Evolutionary conservation across 2,888 invertebrate species (phyloP).

Genomic region (Drosophila pseudotakahashii): DNA sequence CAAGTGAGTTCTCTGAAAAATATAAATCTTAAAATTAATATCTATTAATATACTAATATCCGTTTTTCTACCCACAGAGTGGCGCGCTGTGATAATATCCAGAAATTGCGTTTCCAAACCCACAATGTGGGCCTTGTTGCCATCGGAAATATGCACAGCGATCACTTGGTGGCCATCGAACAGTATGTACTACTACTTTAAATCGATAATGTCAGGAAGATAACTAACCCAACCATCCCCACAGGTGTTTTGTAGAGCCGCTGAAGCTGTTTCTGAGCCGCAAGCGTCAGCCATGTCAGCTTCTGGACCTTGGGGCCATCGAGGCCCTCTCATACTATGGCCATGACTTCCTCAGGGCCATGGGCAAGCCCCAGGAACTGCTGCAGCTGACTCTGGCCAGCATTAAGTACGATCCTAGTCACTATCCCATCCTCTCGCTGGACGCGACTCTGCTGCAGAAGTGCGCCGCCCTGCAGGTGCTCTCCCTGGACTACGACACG

Average conservation of each 20-base stretch:
- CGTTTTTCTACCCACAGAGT: conserved; percentile 64
- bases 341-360: conserved; percentile 82
- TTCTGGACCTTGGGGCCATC: conserved; percentile 83
- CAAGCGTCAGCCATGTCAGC: conserved; percentile 78
- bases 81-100: conserved; percentile 82
- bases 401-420: conserved; percentile 89
- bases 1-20: conserved; percentile 71
- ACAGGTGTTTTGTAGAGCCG: conserved; percentile 83
- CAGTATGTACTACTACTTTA: conserved; percentile 68
- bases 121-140: conserved; percentile 81
- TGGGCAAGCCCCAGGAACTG: conserved; percentile 85
- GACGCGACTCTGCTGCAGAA: conserved; percentile 86
- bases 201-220: too few species aligned
- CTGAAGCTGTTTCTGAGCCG: conserved; percentile 82
- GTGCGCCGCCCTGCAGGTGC: conserved; percentile 86
- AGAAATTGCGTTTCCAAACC: conserved; percentile 82
- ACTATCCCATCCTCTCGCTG: conserved; percentile 86
- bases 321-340: conserved; percentile 83
- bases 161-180: conserved; percentile 82
- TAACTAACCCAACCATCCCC: neutral
- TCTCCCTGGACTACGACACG: conserved; percentile 84
- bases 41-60: too few species aligned
- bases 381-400: conserved; percentile 89
- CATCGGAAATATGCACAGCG: conserved; percentile 80
- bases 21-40: too few species aligned